These are phyloP conservation scores for Nycteola revayana DNA, from an alignment of 2,888 invertebrate species.

Conservation along the genomic window DNA sequence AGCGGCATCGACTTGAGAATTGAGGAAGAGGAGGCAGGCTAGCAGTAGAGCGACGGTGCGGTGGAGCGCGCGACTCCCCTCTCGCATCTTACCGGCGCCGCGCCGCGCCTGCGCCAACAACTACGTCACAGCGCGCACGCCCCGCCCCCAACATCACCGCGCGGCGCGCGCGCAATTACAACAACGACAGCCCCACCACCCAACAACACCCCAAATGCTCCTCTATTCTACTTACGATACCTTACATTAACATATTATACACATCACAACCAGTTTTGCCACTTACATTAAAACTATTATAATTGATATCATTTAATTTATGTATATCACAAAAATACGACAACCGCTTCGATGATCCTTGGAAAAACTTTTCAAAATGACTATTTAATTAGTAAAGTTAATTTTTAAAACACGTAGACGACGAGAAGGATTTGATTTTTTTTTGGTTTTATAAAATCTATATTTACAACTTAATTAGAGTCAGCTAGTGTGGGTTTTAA, in stretches of 20 bases:
- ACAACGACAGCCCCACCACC: slow-evolving; percentile 31
- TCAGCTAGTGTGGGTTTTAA: slow-evolving; percentile 24
- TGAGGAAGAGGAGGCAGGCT: slow-evolving; percentile 71
- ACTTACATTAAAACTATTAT: slow-evolving; percentile 55
- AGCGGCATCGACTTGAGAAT: slow-evolving; percentile 69
- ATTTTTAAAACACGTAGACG: slow-evolving; percentile 60
- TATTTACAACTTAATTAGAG: slow-evolving; percentile 47
- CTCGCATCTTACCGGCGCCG: slow-evolving; percentile 81
- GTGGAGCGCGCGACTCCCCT: slow-evolving; percentile 71
- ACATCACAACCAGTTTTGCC: slow-evolving; percentile 82
- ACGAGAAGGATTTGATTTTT: slow-evolving; percentile 48
- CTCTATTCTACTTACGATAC: slow-evolving; percentile 66
- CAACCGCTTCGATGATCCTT: slow-evolving; percentile 77
- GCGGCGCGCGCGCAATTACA: slow-evolving; percentile 53
- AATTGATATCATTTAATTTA: slow-evolving; percentile 44
- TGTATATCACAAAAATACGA: slow-evolving; percentile 78
- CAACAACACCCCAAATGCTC: slow-evolving; percentile 17
- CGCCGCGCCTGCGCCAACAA: slow-evolving; percentile 76
- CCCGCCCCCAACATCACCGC: slow-evolving; percentile 61
- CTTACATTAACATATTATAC: slow-evolving; percentile 44
- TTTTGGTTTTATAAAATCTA: slow-evolving; percentile 36
- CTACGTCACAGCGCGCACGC: slow-evolving; percentile 66
- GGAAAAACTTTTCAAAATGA: slow-evolving; percentile 69
- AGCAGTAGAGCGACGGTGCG: slow-evolving; percentile 73
- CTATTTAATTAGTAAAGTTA: slow-evolving; percentile 33